Percentiles rank a stretch among this genome's conserved stretches.
Conservation (phyloP, 2,113 vertebrate genomes). For the Pica pica region DNA sequence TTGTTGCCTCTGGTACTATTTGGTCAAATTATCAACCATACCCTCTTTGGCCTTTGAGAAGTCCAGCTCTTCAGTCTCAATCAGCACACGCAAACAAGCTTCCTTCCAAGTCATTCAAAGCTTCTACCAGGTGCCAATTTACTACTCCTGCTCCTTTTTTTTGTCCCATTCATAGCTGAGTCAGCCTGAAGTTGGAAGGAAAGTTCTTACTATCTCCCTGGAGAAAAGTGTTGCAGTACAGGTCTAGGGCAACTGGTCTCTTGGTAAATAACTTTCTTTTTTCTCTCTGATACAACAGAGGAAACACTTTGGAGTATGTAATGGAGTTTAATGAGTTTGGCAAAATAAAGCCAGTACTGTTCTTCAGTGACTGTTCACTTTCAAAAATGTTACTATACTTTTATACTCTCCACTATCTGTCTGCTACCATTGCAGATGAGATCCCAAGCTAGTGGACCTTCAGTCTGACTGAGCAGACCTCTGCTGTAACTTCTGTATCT, state of each 20-base stretch:
- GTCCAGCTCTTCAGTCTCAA: not conserved
- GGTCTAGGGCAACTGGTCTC: not conserved
- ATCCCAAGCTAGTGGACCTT: not conserved
- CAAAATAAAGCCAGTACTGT: not conserved
- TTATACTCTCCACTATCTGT: not conserved
- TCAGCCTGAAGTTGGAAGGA: not conserved
- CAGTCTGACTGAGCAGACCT: not conserved
- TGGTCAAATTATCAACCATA: not conserved
- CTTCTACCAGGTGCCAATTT: not conserved
- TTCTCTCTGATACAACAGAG: not conserved
- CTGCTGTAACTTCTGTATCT: not conserved
- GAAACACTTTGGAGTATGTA: not conserved
- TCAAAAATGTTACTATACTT: not conserved
- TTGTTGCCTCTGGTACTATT: not conserved
- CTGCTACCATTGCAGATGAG: not conserved
- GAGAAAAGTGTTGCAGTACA: not conserved
- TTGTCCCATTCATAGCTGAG: not conserved
- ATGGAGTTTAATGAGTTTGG: not conserved
- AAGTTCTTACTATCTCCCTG: not conserved
- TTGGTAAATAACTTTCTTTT: not conserved
- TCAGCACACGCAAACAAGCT: not conserved
- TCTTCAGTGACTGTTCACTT: not conserved
- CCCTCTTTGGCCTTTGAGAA: not conserved
- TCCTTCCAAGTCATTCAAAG: not conserved
- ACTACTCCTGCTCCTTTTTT: not conserved